A percentile compares a stretch with the other conserved stretches of the same genome.
phyloP scores from a whole-genome alignment of 2,888 invertebrate species.

The Eupithecia tripunctaria region DNA sequence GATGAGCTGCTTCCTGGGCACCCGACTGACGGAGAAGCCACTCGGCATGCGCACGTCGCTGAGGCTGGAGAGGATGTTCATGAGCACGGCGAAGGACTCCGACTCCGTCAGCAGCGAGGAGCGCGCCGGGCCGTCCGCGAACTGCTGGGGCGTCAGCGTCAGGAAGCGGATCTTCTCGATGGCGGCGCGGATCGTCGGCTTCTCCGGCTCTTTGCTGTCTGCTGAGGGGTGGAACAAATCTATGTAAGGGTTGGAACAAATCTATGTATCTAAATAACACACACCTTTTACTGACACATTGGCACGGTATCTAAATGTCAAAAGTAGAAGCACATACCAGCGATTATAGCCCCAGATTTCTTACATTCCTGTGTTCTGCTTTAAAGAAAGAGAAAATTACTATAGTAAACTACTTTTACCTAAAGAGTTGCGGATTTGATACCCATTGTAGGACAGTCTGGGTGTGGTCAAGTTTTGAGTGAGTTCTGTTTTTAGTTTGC shows the following conservation, averaged over 20 bases:
- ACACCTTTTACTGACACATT: too few relatives aligned
- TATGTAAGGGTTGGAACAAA: background rate
- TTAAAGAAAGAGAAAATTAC: too few relatives aligned
- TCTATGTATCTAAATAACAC: too few relatives aligned
- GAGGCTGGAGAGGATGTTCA: conserved; percentile 91
- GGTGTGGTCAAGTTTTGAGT: too few relatives aligned
- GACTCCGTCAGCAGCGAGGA: conserved; percentile 89
- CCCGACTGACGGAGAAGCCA: conserved; percentile 87
- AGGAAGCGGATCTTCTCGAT: conserved; percentile 92
- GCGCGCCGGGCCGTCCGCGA: conserved; percentile 92
- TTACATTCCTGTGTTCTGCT: too few relatives aligned
- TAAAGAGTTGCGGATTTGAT: too few relatives aligned
- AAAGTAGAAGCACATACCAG: too few relatives aligned
- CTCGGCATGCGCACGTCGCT: conserved; percentile 89
- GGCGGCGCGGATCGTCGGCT: conserved; percentile 85
- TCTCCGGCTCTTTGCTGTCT: conserved; percentile 65
- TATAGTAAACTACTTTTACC: too few relatives aligned
- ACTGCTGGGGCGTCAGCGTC: conserved; percentile 91
- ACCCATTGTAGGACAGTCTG: too few relatives aligned
- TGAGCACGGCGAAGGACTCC: conserved; percentile 91
- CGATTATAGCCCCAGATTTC: too few relatives aligned
- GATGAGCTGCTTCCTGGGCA: conserved; percentile 75
- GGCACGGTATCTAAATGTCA: too few relatives aligned
- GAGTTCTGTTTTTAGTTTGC: too few relatives aligned
- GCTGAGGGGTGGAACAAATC: background rate